Percentiles rank a stretch among this genome's conserved stretches.
Conservation (phyloP, 2,888 invertebrate genomes). For the Nephrotoma flavescens region DNA sequence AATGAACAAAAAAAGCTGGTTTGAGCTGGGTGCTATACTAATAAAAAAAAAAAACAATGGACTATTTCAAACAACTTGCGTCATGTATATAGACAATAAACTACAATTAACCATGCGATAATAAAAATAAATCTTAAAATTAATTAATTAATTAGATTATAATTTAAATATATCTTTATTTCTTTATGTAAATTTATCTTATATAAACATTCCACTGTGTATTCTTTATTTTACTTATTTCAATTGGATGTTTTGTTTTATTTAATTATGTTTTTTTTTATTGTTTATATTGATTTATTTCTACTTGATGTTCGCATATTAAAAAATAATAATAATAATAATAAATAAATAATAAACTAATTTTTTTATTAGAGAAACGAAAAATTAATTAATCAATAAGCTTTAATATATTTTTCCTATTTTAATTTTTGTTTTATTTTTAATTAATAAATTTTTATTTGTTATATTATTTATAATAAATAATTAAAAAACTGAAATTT, state of each 20-base stretch:
- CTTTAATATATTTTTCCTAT: not conserved
- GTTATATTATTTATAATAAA: not conserved
- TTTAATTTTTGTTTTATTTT: not conserved
- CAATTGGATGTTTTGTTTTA: not conserved
- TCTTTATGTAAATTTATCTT: not conserved
- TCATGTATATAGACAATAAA: not conserved
- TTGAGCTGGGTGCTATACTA: conserved; percentile 35
- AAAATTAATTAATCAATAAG: not conserved
- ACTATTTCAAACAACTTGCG: not conserved
- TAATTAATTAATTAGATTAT: not conserved
- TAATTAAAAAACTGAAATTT: not conserved
- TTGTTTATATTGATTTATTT: not conserved
- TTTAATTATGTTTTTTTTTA: not conserved
- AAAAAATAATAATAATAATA: not conserved
- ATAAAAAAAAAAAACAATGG: not conserved
- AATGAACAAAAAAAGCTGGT: conserved; percentile 23
- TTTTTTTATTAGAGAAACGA: not conserved
- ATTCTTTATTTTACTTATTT: not conserved
- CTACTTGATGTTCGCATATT: not conserved
- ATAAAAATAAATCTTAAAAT: not conserved
- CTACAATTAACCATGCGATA: not conserved
- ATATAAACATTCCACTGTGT: not conserved
- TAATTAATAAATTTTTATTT: not conserved
- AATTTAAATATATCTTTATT: not conserved
- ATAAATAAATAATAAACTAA: not conserved